Base-by-base conservation (phyloP, 2,113 vertebrate species). In the Urocitellus parryii region DNA sequence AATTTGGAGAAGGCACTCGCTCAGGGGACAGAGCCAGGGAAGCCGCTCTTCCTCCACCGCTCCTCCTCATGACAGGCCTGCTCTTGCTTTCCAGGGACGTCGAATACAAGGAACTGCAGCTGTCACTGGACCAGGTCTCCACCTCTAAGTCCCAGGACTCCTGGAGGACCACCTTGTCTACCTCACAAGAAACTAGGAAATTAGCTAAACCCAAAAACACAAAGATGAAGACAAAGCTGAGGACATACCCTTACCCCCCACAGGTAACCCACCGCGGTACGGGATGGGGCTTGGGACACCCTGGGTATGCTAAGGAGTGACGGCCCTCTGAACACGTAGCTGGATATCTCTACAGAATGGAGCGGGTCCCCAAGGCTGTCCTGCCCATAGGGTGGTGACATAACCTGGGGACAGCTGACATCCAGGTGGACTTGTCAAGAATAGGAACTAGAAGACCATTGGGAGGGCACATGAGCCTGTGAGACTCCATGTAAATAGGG, bases 61-160 rank as follows among this genome's bases (percentile, higher is more conserved):
- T 7, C 37, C 32, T 18, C n/a, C 37, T 70, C 18, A 0, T 87
- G 39, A 80, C 83, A 14, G 2, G 20, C 53, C 63, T 2, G 0
- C 65, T 70, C 67, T 90, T 10, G 56, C 81, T 93, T 97, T 98
- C 80, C 98, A 99, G 99, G 96, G 99, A 99, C 88, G 98, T 99
- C 3, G 99, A 99, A 92, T 99, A 99, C 97, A 99, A 99, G 97
- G 99, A 99, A 77, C 98, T 99, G 96, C 99, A 99, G 97, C 70
- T 99, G 93, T 99, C 99, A 53, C 98, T 99, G 98, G 99, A 99
- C 95, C 99, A 99, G 98, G 98, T 97, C 87, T 98, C 98, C 53
- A 97, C 98, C 74, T 97, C 98, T 89, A 99, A 99, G 97, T 97
- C 98, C 45, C 98, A 98, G 67, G 98, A 99, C 97, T 98, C 98